Percentiles rank a stretch among this genome's conserved stretches.
Conservation (phyloP, 2,113 vertebrate species). For the Channa argus region DNA sequence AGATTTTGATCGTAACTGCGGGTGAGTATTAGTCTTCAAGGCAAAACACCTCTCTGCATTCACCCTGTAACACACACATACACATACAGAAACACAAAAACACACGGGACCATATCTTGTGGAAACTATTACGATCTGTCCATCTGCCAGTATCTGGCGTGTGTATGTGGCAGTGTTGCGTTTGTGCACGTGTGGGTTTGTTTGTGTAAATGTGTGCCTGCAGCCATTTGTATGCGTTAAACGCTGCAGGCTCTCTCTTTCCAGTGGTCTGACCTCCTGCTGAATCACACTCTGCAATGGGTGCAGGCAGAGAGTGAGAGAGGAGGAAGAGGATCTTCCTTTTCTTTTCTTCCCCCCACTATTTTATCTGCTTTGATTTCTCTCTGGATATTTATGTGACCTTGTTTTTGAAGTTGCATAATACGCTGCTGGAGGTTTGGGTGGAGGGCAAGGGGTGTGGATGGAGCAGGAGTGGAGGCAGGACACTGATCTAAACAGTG, state of each 20-base stretch:
- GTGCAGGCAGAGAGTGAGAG: conserved; percentile 17
- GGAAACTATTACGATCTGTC: conserved; percentile 18
- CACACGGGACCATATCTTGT: background rate
- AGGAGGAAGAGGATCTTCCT: conserved; percentile 21
- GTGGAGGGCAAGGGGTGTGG: conserved; percentile 45
- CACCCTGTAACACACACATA: background rate
- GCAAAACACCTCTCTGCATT: conserved; percentile 9
- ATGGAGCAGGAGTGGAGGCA: conserved; percentile 45
- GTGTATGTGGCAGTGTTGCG: conserved; percentile 16
- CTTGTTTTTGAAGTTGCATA: conserved; percentile 66
- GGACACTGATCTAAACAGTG: conserved; percentile 73
- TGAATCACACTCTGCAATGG: conserved; percentile 49
- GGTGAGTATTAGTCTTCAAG: conserved; percentile 34
- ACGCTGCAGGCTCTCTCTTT: conserved; percentile 40
- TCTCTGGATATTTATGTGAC: conserved; percentile 57
- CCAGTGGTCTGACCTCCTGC: conserved; percentile 45
- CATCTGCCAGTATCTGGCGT: conserved; percentile 26
- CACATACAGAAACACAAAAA: background rate
- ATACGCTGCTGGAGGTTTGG: conserved; percentile 61
- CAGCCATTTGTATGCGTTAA: conserved; percentile 40
- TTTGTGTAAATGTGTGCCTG: conserved; percentile 35
- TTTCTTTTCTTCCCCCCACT: conserved; percentile 14
- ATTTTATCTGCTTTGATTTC: conserved; percentile 48
- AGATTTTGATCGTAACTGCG: conserved; percentile 43
- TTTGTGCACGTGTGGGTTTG: conserved; percentile 6